phyloP scores from a whole-genome alignment of 1,140 invertebrate genomes.

The Prorops nasuta region DNA sequence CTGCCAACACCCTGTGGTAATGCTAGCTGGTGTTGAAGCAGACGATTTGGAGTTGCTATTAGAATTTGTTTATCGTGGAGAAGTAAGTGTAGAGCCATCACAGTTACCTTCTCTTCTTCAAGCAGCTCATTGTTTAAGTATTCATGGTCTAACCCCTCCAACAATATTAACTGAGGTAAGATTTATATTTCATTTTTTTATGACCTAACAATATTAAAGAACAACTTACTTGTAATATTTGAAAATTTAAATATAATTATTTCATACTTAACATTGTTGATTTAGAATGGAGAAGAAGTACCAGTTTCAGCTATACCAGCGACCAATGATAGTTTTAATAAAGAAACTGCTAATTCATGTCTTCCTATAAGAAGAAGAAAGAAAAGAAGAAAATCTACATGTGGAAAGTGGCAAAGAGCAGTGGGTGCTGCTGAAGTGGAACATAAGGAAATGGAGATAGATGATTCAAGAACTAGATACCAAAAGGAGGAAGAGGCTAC shows the following conservation, averaged over 20 bases:
- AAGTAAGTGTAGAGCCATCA: slow-evolving; percentile 64
- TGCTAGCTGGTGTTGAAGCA: slow-evolving; percentile 64
- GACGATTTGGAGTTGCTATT: slow-evolving; percentile 63
- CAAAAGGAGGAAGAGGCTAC: slow-evolving; percentile 39
- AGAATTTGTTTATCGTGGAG: slow-evolving; percentile 66
- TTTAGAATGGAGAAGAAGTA: slow-evolving; percentile 49
- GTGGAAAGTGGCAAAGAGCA: slow-evolving; percentile 42
- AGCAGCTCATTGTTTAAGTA: slow-evolving; percentile 64
- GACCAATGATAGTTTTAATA: slow-evolving; percentile 34
- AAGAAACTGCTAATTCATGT: slow-evolving; percentile 36
- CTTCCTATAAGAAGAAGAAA: slow-evolving; percentile 42
- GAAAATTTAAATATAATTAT: slow-evolving; percentile 8
- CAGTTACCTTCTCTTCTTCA: slow-evolving; percentile 64
- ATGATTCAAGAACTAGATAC: slow-evolving; percentile 37
- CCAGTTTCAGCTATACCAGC: slow-evolving; percentile 44
- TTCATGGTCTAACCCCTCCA: slow-evolving; percentile 61
- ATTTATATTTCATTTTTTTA: slow-evolving; percentile 1
- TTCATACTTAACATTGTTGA: slow-evolving; percentile 8
- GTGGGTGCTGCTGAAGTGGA: slow-evolving; percentile 28
- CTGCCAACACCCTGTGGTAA: slow-evolving; percentile 67
- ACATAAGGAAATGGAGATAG: slow-evolving; percentile 24
- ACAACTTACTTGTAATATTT: not conserved
- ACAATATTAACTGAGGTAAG: slow-evolving; percentile 55
- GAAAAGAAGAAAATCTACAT: slow-evolving; percentile 50
- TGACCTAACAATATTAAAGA: no score